Evolutionary conservation across 2,888 invertebrate genomes (phyloP), one percentile per base, ranked within the genome.

Genomic region (Stenodera caucasica): DNA sequence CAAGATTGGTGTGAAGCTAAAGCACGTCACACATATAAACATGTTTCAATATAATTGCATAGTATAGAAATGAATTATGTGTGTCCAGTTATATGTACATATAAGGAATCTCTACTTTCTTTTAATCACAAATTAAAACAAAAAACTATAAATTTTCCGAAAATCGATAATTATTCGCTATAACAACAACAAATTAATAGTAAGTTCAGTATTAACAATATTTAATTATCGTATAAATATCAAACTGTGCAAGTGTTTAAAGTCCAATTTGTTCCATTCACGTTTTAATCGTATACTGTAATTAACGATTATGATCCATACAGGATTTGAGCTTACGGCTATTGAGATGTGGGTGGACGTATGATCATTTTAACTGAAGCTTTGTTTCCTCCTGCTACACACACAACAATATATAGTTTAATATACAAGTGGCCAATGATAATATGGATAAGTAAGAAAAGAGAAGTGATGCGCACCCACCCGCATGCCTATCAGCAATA

Each of bases 181-280:
- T 8, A 30, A 30, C 8, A 30, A 30, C 5, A 30, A 30, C 3
- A 8, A 30, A 30, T 30, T 30, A n/a, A n/a, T 30, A 30, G 1
- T 30, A 30, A 1, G 30, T 30, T 30, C 4, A 9, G 23, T 1
- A 6, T 9, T 57, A 40, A 35, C 37, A 54, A 60, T 63, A 64
- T 64, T 65, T 68, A 67, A 68, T 68, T 68, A 67, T 58, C 62
- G 60, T 53, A 59, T 53, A 58, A 64, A 64, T 50, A 63, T 58
- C 64, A 67, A 62, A 40, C 3, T 15, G 40, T 57, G 64, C 59
- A 64, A 67, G 69, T 67, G 67, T 64, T 66, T 67, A 66, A 66
- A 69, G 65, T 61, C 67, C 67, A 65, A 67, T 69, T 69, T 69
- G 64, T 65, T 66, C 66, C 61, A 65, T 66, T 67, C 64, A 66